Evolutionary conservation across 2,888 invertebrate genomes (phyloP).

Genomic region (Lissonota sp.): DNA sequence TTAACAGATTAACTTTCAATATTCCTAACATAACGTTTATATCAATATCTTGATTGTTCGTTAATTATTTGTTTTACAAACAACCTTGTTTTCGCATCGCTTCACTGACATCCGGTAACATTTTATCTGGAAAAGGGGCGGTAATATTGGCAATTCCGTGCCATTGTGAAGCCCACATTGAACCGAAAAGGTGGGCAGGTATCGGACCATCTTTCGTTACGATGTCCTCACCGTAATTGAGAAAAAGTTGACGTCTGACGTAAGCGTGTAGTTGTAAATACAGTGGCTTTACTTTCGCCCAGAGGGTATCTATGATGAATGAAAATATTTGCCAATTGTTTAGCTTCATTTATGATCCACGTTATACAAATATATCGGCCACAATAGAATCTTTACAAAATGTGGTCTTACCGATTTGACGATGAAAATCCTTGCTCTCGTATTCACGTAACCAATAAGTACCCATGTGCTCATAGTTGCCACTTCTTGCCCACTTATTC

Average conservation of each 20-base stretch:
- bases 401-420: slow-evolving; percentile 80
- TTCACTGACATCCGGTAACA: slow-evolving; percentile 89
- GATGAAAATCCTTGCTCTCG: slow-evolving; percentile 83
- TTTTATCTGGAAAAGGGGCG: slow-evolving; percentile 90
- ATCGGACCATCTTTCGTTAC: slow-evolving; percentile 81
- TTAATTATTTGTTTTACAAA: not conserved
- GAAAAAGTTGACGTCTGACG: slow-evolving; percentile 83
- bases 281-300: slow-evolving; percentile 91
- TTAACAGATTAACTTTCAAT: not conserved
- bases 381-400: no score
- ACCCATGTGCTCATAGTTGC: slow-evolving; percentile 81
- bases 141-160: slow-evolving; percentile 88
- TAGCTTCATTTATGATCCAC: not conserved
- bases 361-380: not conserved
- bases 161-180: slow-evolving; percentile 95
- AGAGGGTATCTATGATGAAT: slow-evolving; percentile 83
- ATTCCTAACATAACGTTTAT: not conserved
- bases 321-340: slow-evolving; percentile 1
- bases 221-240: slow-evolving; percentile 83
- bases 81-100: slow-evolving; percentile 88
- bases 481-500: slow-evolving; percentile 80
- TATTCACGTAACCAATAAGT: slow-evolving; percentile 83
- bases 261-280: slow-evolving; percentile 87
- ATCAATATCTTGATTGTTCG: not conserved
- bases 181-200: slow-evolving; percentile 86